phyloP scores from a whole-genome alignment of 2,113 vertebrate genomes.

The Ivindomyrus marchei region DNA sequence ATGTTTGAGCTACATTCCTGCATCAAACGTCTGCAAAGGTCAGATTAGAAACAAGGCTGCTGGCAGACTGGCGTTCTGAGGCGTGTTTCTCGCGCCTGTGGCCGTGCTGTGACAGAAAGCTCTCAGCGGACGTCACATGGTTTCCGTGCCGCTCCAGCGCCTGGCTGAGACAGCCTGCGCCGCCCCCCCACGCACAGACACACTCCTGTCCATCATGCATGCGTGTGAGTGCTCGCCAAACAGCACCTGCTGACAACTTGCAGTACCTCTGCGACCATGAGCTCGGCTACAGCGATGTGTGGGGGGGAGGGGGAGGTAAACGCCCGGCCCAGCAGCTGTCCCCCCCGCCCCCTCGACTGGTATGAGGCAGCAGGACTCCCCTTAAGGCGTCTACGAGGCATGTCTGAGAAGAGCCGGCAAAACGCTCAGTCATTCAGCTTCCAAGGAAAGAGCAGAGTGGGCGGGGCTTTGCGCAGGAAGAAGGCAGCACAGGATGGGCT shows the following conservation, averaged over 20 bases:
- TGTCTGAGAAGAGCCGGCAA: not conserved
- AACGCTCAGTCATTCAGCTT: not conserved
- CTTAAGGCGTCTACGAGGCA: not conserved
- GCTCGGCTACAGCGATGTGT: not conserved
- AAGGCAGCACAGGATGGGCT: not conserved
- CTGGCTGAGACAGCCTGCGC: not conserved
- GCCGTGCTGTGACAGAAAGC: not conserved
- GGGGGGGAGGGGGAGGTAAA: not conserved
- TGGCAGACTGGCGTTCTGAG: not conserved
- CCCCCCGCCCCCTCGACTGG: not conserved
- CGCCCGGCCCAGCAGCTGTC: not conserved
- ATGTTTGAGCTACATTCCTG: not conserved
- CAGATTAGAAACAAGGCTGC: not conserved
- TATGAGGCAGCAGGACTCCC: not conserved
- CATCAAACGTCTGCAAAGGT: not conserved
- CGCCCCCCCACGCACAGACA: not conserved
- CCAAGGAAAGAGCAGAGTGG: not conserved
- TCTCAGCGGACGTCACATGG: not conserved
- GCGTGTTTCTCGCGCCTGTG: not conserved
- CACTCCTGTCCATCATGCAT: not conserved
- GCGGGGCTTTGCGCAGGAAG: not conserved
- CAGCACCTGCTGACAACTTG: not conserved
- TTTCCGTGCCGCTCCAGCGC: not conserved
- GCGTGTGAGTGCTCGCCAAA: not conserved
- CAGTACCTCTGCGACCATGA: not conserved